These are phyloP conservation scores for Magallana angulata DNA, from an alignment of 1,140 invertebrate genomes.

Conservation along the genomic window DNA sequence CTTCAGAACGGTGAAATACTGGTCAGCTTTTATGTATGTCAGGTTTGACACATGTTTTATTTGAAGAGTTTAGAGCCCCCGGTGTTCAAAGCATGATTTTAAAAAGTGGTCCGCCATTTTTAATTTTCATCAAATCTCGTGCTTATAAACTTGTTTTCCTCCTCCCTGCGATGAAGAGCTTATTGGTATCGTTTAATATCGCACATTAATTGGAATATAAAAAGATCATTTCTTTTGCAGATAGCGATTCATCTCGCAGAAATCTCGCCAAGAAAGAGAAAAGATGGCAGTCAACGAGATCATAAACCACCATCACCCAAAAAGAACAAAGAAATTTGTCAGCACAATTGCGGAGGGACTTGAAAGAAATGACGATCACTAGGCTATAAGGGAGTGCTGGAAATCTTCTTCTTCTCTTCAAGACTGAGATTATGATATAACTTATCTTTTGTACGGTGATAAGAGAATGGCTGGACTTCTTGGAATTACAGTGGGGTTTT, in stretches of 20 bases:
- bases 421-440: too few species aligned
- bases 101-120: too few species aligned
- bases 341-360: neutral
- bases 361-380: neutral
- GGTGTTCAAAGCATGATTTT: neutral
- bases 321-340: conserved; percentile 21
- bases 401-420: neutral
- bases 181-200: neutral
- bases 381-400: neutral
- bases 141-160: neutral
- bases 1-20: neutral
- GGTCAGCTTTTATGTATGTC: conserved; percentile 11
- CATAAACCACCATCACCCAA: neutral
- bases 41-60: conserved; percentile 17
- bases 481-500: too few species aligned
- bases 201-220: conserved; percentile 33
- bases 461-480: too few species aligned
- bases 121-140: neutral
- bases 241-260: conserved; percentile 23
- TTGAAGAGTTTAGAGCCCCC: neutral
- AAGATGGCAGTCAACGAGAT: neutral
- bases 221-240: conserved; percentile 21
- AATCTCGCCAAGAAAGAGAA: conserved; percentile 4
- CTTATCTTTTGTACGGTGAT: too few species aligned
- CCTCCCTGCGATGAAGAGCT: neutral